A percentile compares a stretch with the other conserved stretches of the same genome.
These are phyloP conservation scores for Microctenopoma steveboyesi DNA, from an alignment of 2,797 vertebrate genomes.

Conservation along the genomic window DNA sequence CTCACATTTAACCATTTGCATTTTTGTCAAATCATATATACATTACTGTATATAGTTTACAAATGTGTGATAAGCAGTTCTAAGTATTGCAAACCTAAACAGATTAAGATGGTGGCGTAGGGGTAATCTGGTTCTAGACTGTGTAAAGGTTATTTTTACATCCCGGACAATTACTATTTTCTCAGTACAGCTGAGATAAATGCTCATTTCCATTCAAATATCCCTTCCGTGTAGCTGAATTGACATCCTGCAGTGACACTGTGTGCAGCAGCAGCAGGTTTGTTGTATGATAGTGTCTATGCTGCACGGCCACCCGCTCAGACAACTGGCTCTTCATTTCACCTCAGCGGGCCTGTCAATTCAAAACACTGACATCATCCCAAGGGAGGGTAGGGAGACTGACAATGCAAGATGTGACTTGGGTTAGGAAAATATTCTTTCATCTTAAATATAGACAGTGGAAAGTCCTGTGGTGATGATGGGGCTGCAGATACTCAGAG, in stretches of 20 bases:
- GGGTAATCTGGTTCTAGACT: too few species aligned
- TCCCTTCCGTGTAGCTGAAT: not conserved
- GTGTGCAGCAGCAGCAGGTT: not conserved
- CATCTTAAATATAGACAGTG: conserved; percentile 30
- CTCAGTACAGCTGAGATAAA: too few species aligned
- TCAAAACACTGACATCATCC: conserved; percentile 76
- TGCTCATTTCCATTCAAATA: not conserved
- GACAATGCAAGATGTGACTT: conserved; percentile 49
- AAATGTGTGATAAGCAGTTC: not conserved
- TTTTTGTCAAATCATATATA: not conserved
- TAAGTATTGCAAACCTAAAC: not conserved
- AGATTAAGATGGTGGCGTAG: not conserved
- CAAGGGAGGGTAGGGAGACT: conserved; percentile 52
- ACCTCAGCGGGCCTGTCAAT: conserved; percentile 47
- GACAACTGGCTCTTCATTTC: conserved; percentile 63
- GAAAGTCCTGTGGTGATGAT: conserved; percentile 28
- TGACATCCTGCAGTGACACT: conserved; percentile 23
- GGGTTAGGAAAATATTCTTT: conserved; percentile 65
- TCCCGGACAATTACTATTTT: not conserved
- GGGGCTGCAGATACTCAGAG: not conserved
- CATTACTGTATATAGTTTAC: not conserved
- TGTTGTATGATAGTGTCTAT: conserved; percentile 39
- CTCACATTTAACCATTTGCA: not conserved
- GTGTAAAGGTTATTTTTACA: not conserved
- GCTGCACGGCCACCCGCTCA: conserved; percentile 57